phyloP scores from a whole-genome alignment of 2,797 vertebrate genomes.

The Rhyacichthys aspro region DNA sequence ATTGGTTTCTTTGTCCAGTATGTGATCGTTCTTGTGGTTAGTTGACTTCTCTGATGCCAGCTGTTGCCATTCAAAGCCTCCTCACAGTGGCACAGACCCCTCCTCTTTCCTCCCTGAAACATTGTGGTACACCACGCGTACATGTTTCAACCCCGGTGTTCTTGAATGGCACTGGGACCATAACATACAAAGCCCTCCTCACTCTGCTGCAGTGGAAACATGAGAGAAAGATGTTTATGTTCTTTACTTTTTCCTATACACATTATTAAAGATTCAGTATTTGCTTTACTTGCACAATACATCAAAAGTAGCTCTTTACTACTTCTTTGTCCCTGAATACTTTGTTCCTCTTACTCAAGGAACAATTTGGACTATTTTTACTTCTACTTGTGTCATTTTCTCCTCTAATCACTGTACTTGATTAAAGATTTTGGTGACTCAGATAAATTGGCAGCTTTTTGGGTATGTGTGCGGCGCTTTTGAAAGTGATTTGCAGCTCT shows the following conservation, averaged over 20 bases:
- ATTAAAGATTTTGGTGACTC: too few species aligned
- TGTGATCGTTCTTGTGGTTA: conserved; percentile 84
- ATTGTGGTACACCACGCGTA: conserved; percentile 80
- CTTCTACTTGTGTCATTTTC: too few species aligned
- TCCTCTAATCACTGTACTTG: too few species aligned
- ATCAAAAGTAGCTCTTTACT: too few species aligned
- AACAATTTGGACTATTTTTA: conserved; percentile 6
- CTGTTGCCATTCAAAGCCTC: conserved; percentile 84
- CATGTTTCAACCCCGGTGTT: conserved; percentile 84
- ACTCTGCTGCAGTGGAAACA: conserved; percentile 72
- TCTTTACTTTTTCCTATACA: too few species aligned
- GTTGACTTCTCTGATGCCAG: conserved; percentile 82
- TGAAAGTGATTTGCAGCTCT: conserved; percentile 44
- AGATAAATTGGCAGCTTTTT: conserved; percentile 43
- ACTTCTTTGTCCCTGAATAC: too few species aligned
- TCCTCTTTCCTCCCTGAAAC: conserved; percentile 75
- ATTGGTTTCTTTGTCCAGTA: conserved; percentile 84
- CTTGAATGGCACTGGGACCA: conserved; percentile 84
- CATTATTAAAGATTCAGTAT: too few species aligned
- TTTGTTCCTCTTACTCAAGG: too few species aligned
- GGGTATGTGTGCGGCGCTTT: conserved; percentile 55
- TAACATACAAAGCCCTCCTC: conserved; percentile 70
- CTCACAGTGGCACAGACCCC: conserved; percentile 76
- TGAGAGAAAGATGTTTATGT: too few species aligned
- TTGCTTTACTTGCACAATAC: too few species aligned